Evolutionary conservation across 2,113 vertebrate species (phyloP).

Genomic region (Mirza zaza): DNA sequence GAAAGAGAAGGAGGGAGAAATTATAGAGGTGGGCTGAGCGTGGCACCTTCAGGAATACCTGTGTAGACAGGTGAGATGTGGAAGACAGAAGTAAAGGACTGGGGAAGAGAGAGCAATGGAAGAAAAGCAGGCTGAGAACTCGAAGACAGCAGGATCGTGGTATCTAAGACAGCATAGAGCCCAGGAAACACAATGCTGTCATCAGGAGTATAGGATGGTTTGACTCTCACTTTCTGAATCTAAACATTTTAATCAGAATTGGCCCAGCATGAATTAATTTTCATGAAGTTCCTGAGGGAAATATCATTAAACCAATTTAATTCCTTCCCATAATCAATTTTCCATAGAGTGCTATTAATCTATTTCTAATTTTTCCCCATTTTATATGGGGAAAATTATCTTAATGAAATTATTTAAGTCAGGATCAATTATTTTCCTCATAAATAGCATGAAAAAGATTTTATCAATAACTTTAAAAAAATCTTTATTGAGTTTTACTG

Average conservation of each 20-base stretch:
- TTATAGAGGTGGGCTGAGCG: not conserved
- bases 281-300: slow-evolving; percentile 70
- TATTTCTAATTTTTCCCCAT: slow-evolving; percentile 64
- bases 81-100: not conserved
- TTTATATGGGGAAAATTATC: slow-evolving; percentile 58
- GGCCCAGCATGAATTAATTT: slow-evolving; percentile 73
- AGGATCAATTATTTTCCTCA: slow-evolving; percentile 51
- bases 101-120: not conserved
- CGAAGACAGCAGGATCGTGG: not conserved
- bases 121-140: rapidly evolving
- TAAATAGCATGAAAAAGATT: slow-evolving; percentile 60
- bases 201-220: not conserved
- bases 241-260: slow-evolving; percentile 71
- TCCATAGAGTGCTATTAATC: slow-evolving; percentile 63
- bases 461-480: slow-evolving; percentile 42
- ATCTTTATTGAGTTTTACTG: not conserved
- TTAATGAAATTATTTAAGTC: slow-evolving; percentile 73
- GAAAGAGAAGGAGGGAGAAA: not conserved
- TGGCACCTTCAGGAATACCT: not conserved
- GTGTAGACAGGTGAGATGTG: not conserved
- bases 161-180: not conserved
- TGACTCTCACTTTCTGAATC: slow-evolving; percentile 57
- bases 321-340: slow-evolving; percentile 73
- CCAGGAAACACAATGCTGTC: not conserved
- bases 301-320: slow-evolving; percentile 70